phyloP scores from a whole-genome alignment of 2,113 vertebrate species.

The Cephalopholis sonnerati region DNA sequence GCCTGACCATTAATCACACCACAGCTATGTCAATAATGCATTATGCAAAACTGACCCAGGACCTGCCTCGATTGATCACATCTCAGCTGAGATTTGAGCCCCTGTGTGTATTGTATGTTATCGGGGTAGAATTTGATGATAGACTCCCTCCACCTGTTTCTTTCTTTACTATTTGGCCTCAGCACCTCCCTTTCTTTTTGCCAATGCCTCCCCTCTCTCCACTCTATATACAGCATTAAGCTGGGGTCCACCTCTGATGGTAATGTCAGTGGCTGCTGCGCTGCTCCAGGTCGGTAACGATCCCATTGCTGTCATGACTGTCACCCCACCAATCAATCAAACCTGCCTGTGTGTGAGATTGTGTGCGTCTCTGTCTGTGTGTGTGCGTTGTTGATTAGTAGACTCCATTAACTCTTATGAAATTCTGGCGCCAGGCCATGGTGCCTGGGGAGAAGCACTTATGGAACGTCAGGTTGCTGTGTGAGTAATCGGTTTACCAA shows the following conservation, averaged over 20 bases:
- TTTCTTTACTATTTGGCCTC: not conserved
- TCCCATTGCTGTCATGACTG: constrained; percentile 61
- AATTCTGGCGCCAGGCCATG: constrained; percentile 48
- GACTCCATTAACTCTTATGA: constrained; percentile 75
- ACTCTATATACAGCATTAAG: not conserved
- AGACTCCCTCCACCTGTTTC: not conserved
- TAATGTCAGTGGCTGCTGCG: constrained; percentile 47
- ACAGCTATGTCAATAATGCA: not conserved
- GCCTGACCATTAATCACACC: not conserved
- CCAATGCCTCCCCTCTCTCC: not conserved
- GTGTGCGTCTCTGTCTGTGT: constrained; percentile 24
- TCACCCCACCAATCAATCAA: constrained; percentile 77
- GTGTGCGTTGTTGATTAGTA: constrained; percentile 65
- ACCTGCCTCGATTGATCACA: not conserved
- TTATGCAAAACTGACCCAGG: not conserved
- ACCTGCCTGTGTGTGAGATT: constrained; percentile 29
- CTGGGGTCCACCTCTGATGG: constrained; percentile 42
- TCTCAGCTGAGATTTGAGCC: not conserved
- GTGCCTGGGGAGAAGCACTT: constrained; percentile 63
- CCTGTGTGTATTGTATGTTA: not conserved
- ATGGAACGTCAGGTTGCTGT: constrained; percentile 65
- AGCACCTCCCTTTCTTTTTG: not conserved
- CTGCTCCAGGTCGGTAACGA: constrained; percentile 57
- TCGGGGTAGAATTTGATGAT: not conserved
- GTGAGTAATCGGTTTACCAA: constrained; percentile 74